Evolutionary conservation across 2,797 vertebrate genomes (phyloP), one percentile per base, ranked within the genome.

Genomic region (Sebastes itinus): DNA sequence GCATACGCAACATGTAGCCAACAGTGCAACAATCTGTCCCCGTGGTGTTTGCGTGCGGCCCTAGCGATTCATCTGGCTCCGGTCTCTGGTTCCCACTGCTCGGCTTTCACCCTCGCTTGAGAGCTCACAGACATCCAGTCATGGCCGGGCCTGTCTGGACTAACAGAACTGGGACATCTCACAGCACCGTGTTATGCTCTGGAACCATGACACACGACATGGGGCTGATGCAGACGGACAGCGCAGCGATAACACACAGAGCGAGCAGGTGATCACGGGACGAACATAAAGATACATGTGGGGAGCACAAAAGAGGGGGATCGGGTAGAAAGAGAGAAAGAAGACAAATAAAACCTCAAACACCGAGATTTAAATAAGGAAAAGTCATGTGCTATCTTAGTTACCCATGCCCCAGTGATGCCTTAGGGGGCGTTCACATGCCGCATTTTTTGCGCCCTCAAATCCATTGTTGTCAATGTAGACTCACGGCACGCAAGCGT

Each of bases 21-120:
- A 80, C 80, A 7, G 90, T 18, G 90, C 75, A 30, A 69, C 89
- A 89, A 88, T 89, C 90, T 92, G 92, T 89, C 80, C 87, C 86
- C 20, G 76, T 12, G 72, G 75, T 60, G 82, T 81, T 59, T 33
- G 72, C 20, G 12, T 76, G 75, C 79, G 77, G 68, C 75, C 72
- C 75, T 20, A 28, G 61, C 42, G 30, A 72, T 69, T 84, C 49
- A 68, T 82, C 85, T 84, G 82, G 87, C 84, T 22, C 16, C 38
- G 2, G 42, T 72, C 65, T 77, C 87, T 58, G 69, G 62, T 73
- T 55, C 72, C 79, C 72, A 77, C 77, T 38, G 86, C 42, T 84
- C 20, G 1, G 52, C 67, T 55, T 82, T 72, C 69, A 60, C 68
- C 77, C 35, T 35, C 3, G 12, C 68, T 61, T 14, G 42, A 61